Percentiles rank a stretch among this genome's conserved stretches.
Conservation (phyloP, 53 echinoderm and acorn worm species). For the Arbacia lixula region DNA sequence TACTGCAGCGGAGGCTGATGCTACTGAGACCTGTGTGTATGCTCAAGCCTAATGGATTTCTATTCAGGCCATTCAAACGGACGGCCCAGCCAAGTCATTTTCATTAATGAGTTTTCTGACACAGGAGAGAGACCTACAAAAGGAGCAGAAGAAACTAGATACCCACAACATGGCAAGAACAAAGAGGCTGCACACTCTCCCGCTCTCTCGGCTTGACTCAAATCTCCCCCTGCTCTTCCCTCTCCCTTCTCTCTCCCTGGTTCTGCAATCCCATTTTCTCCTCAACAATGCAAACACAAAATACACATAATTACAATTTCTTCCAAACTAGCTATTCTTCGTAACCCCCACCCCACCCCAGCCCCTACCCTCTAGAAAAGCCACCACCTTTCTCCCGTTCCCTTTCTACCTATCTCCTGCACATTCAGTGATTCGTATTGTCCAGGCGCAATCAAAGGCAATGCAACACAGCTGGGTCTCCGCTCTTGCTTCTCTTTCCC, state of each 20-base stretch:
- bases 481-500: background rate
- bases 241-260: constrained; percentile 5
- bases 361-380: background rate
- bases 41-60: constrained; percentile 54
- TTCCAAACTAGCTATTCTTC: constrained; percentile 4
- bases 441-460: constrained; percentile 26
- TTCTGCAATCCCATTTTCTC: background rate
- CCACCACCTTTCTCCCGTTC: background rate
- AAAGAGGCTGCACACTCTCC: constrained; percentile 25
- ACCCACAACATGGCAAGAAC: constrained; percentile 51
- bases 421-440: constrained; percentile 37
- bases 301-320: constrained; percentile 54
- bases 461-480: constrained; percentile 46
- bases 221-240: background rate
- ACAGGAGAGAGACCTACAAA: constrained; percentile 41
- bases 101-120: constrained; percentile 63
- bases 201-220: background rate
- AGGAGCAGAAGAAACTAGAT: constrained; percentile 39
- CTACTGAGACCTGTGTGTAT: constrained; percentile 29
- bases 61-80: constrained; percentile 43
- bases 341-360: background rate
- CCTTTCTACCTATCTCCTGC: background rate
- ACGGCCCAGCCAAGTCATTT: constrained; percentile 49
- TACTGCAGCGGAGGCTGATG: no score
- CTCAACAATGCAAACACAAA: constrained; percentile 10